These are phyloP conservation scores for Ophiodon elongatus DNA, from an alignment of 2,113 vertebrate species.

Conservation along the genomic window DNA sequence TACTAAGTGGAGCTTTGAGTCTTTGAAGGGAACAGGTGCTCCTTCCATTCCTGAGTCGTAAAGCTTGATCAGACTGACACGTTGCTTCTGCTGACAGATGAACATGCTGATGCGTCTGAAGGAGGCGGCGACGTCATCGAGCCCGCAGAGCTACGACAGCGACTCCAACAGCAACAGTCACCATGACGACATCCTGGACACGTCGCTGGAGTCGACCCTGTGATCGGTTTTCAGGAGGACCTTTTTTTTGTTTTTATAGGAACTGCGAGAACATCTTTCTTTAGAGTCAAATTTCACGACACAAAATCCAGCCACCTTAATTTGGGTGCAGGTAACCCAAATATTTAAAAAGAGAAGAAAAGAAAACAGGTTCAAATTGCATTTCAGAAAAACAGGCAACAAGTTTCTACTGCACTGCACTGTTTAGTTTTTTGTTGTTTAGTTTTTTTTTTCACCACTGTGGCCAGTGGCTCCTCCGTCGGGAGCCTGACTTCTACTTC, in stretches of 20 bases:
- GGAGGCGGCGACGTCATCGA: slow-evolving; percentile 96
- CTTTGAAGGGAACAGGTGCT: neutral
- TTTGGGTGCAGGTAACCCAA: slow-evolving; percentile 89
- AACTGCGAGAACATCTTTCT: slow-evolving; percentile 14
- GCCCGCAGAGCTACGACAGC: slow-evolving; percentile 97
- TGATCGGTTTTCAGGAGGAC: slow-evolving; percentile 76
- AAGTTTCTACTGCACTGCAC: slow-evolving; percentile 63
- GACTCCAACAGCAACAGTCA: slow-evolving; percentile 98
- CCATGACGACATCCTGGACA: slow-evolving; percentile 95
- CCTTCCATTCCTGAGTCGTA: too few species aligned
- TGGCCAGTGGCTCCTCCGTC: slow-evolving; percentile 85
- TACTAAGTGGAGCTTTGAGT: neutral
- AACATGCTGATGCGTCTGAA: slow-evolving; percentile 98
- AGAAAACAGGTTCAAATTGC: slow-evolving; percentile 75
- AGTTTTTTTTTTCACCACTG: slow-evolving; percentile 79
- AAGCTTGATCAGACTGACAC: neutral
- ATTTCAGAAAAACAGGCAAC: slow-evolving; percentile 77
- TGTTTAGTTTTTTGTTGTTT: slow-evolving; percentile 35
- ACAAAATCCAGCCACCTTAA: slow-evolving; percentile 81
- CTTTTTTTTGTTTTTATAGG: neutral
- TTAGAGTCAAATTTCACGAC: slow-evolving; percentile 59
- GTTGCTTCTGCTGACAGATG: slow-evolving; percentile 87
- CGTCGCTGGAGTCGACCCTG: slow-evolving; percentile 94
- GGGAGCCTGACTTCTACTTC: slow-evolving; percentile 76
- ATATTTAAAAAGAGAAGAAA: slow-evolving; percentile 49